Evolutionary conservation across 2,888 invertebrate genomes (phyloP), one percentile per base, ranked within the genome.

Genomic region (Dioctria rufipes): DNA sequence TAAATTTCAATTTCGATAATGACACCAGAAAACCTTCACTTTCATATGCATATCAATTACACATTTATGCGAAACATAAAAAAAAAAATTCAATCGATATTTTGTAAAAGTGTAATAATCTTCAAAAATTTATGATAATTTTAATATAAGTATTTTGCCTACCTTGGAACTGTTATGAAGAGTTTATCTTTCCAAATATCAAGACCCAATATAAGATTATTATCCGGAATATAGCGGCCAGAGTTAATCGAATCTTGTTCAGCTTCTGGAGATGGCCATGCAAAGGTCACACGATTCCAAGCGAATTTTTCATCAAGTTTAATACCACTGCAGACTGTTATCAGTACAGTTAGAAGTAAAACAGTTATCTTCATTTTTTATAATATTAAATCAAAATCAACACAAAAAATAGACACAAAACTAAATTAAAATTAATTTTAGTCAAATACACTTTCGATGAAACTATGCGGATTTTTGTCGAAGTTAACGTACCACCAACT

Each of bases 161-260:
- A 91, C 92, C 92, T 91, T 81, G 94, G 94, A 40, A 94, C 92
- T 5, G 94, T 94, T 54, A 94, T 90, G 85, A 93, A 95, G 65
- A 92, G 87, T 90, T 93, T 94, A 88, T 93, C 90, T 85, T 91
- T 92, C 94, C 94, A 95, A 80, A 92, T 90, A 78, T 92, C 94
- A 82, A 95, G 85, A 9, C 94, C 95, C 71, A 95, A 88, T 0
- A 94, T 94, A 71, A 94, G 88, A 88, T 94, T 94, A 86, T 94
- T 92, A 78, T 90, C 91, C 8, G 91, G 91, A 4, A 93, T 89
- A 86, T 92, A 95, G 71, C 89, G 90, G 61, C 92, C 92, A 13
- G 90, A 90, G 61, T 89, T 89, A n/a, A 94, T 88, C 11, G 94
- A 93, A 39, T 90, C 90, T 83, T 92, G 90, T 85, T 92, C 90